Evolutionary conservation across 2,113 vertebrate species (phyloP).

Genomic region (Arizona elegans): DNA sequence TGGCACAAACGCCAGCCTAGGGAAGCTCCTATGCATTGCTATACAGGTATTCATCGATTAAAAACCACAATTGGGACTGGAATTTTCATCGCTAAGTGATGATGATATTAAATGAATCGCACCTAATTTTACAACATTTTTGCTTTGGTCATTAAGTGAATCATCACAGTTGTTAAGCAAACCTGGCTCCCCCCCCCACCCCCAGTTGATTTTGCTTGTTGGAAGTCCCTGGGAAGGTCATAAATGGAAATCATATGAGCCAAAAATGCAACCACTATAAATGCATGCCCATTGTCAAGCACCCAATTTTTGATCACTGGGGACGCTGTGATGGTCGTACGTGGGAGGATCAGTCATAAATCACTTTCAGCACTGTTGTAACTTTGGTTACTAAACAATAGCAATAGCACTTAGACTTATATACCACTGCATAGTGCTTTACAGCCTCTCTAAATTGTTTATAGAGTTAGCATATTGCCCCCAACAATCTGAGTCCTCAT

Average conservation of each 20-base stretch:
- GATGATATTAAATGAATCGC: not conserved
- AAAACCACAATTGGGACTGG: not conserved
- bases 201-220: not conserved
- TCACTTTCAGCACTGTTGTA: not conserved
- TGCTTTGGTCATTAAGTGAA: not conserved
- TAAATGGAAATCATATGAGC: not conserved
- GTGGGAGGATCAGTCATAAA: not conserved
- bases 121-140: not conserved
- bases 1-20: not conserved
- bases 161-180: not conserved
- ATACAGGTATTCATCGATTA: not conserved
- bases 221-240: not conserved
- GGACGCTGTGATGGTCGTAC: not conserved
- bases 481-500: not conserved
- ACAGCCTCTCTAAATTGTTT: not conserved
- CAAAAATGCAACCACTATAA: not conserved
- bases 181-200: not conserved
- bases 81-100: not conserved
- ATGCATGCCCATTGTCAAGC: not conserved
- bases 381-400: not conserved
- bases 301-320: not conserved
- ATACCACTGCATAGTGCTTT: not conserved
- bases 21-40: not conserved
- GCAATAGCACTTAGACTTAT: not conserved
- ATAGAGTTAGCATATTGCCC: not conserved